These are phyloP conservation scores for Dysmachus trigonus DNA, from an alignment of 2,888 invertebrate species.

Conservation along the genomic window DNA sequence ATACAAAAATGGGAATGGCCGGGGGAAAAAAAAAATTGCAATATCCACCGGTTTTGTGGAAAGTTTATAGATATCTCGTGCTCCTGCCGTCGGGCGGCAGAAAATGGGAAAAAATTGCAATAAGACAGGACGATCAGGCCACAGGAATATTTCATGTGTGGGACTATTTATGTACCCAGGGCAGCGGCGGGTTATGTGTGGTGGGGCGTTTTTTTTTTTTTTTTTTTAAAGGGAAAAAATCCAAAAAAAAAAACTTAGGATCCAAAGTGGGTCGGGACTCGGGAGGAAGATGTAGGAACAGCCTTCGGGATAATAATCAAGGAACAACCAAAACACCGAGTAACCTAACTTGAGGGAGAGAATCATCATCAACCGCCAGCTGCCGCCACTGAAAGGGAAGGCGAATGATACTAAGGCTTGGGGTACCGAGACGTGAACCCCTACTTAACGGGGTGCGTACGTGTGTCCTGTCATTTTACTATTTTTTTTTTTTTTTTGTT, in stretches of 20 bases:
- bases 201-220: neutral
- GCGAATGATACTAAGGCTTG: neutral
- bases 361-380: slow-evolving; percentile 58
- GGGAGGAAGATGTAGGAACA: slow-evolving; percentile 18
- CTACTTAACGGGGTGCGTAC: slow-evolving; percentile 43
- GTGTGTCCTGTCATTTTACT: slow-evolving; percentile 35
- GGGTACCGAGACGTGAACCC: slow-evolving; percentile 2
- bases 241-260: neutral
- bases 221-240: neutral
- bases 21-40: neutral
- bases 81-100: neutral
- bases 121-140: slow-evolving; percentile 31
- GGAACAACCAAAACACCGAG: slow-evolving; percentile 21
- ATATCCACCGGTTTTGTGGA: slow-evolving; percentile 7
- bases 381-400: slow-evolving; percentile 52
- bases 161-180: slow-evolving; percentile 15
- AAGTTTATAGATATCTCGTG: slow-evolving; percentile 34
- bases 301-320: slow-evolving; percentile 42
- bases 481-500: slow-evolving; percentile 9
- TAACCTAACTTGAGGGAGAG: slow-evolving; percentile 43
- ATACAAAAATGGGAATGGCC: neutral
- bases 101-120: slow-evolving; percentile 22
- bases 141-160: slow-evolving; percentile 24
- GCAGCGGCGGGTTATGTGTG: neutral
- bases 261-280: neutral